A percentile compares a stretch with the other conserved stretches of the same genome.
These are phyloP conservation scores for Noctua janthina DNA, from an alignment of 2,888 invertebrate species.

Conservation along the genomic window DNA sequence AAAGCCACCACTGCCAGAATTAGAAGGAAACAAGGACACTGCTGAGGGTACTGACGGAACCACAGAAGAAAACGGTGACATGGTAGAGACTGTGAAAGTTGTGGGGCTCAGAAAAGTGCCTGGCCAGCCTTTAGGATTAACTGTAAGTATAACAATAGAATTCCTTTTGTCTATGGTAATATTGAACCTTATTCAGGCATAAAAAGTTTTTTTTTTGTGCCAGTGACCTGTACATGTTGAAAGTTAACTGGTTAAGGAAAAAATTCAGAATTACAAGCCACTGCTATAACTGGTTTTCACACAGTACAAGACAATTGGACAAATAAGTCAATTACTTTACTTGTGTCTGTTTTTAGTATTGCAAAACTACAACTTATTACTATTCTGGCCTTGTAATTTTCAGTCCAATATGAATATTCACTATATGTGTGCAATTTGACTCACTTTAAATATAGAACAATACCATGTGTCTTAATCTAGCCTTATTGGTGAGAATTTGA, in stretches of 20 bases:
- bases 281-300: neutral
- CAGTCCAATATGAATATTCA: neutral
- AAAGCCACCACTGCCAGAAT: constrained; percentile 75
- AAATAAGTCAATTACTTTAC: constrained; percentile 7
- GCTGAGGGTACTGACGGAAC: constrained; percentile 74
- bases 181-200: neutral
- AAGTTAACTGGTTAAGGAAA: neutral
- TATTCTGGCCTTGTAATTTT: constrained; percentile 24
- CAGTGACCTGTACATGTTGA: constrained; percentile 1
- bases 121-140: constrained; percentile 96
- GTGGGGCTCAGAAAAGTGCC: constrained; percentile 96
- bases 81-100: constrained; percentile 96
- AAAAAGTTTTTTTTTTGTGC: neutral
- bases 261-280: neutral
- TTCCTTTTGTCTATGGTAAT: constrained; percentile 14
- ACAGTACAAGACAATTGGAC: constrained; percentile 3
- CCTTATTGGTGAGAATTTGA: neutral
- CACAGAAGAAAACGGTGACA: constrained; percentile 90
- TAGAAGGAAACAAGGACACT: constrained; percentile 78
- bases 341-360: neutral
- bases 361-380: constrained; percentile 10
- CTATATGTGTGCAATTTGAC: neutral
- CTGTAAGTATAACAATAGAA: constrained; percentile 84
- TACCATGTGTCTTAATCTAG: neutral
- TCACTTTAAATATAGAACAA: neutral